phyloP scores from a whole-genome alignment of 2,113 vertebrate species.

The Reinhardtius hippoglossoides region DNA sequence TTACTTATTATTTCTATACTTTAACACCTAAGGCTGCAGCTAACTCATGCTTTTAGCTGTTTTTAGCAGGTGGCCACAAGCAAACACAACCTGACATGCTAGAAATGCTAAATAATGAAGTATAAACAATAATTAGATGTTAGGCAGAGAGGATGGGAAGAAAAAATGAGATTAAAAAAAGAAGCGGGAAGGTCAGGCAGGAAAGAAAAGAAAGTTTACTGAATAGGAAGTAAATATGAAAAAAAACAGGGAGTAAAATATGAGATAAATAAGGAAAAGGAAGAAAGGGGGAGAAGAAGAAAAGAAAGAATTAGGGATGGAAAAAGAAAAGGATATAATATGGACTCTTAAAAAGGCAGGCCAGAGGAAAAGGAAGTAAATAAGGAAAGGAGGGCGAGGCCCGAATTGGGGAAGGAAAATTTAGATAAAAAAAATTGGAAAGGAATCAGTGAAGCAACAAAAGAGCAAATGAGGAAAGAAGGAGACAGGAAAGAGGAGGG shows the following conservation, averaged over 20 bases:
- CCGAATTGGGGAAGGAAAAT: too few species aligned
- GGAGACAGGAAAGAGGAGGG: not conserved
- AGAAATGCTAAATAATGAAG: too few species aligned
- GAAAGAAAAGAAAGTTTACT: not conserved
- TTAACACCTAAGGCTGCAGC: too few species aligned
- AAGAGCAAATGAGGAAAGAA: too few species aligned
- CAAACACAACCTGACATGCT: not conserved
- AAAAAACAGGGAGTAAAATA: not conserved
- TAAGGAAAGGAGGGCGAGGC: not conserved
- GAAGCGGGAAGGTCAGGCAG: not conserved
- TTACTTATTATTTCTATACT: not conserved
- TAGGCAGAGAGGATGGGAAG: not conserved
- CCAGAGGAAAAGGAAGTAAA: not conserved
- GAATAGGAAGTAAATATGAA: not conserved
- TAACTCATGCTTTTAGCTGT: not conserved
- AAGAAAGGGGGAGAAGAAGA: too few species aligned
- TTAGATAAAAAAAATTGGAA: too few species aligned
- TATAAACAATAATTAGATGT: not conserved
- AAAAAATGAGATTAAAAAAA: not conserved
- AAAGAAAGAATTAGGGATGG: too few species aligned
- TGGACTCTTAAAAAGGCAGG: not conserved
- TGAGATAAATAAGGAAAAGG: too few species aligned
- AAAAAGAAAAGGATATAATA: not conserved
- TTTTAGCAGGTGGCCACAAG: not conserved
- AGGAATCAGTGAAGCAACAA: too few species aligned